Conservation (phyloP, 2,113 vertebrate species). For the Todiramphus saurophagus region DNA sequence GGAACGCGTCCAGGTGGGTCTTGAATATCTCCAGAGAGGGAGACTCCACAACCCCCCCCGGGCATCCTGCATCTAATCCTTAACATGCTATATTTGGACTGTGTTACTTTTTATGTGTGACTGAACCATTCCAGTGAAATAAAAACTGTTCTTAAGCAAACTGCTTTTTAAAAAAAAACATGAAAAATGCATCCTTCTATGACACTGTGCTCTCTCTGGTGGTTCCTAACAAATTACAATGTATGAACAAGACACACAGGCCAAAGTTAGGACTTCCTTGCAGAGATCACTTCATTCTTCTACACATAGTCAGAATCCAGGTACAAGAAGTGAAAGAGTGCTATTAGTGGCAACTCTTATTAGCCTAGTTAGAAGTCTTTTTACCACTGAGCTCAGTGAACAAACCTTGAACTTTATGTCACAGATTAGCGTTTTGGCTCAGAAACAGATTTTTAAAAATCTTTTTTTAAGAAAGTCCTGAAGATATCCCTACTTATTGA, state of each 20-base stretch:
- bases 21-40: no score
- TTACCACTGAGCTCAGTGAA: background rate
- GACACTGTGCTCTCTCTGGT: background rate
- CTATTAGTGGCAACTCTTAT: background rate
- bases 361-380: background rate
- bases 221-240: background rate
- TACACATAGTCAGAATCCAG: background rate
- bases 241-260: rapidly evolving
- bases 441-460: background rate
- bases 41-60: no score
- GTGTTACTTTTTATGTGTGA: background rate
- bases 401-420: background rate
- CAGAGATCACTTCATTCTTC: background rate
- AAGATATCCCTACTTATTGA: background rate
- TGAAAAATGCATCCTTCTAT: background rate
- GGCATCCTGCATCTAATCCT: background rate
- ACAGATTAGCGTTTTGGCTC: background rate
- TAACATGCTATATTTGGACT: background rate
- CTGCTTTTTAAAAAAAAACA: background rate
- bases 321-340: background rate
- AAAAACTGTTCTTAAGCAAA: background rate
- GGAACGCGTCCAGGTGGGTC: no score
- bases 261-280: background rate
- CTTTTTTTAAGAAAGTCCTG: background rate
- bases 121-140: background rate